Evolutionary conservation across 2,888 invertebrate genomes (phyloP), one percentile per base, ranked within the genome.

Genomic region (Drosophila nr. fundita): DNA sequence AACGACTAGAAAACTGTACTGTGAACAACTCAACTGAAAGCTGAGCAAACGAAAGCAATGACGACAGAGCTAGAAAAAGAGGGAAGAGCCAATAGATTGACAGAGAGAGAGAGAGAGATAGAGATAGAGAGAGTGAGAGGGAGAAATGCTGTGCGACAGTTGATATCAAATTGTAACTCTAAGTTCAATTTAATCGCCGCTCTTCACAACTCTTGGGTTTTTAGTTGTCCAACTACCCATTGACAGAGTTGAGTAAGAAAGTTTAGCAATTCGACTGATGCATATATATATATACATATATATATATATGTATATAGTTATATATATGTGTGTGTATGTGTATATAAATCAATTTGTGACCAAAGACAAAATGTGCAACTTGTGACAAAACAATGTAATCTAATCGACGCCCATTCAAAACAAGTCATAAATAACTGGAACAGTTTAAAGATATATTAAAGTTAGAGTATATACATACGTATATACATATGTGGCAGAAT

Each of bases 121-220:
- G 21, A 52, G 27, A 5, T 0, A 8, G 4, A 2, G 18, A 6
- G 13, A 45, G 21, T 0, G 49, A 8, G 30, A 7, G n/a, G 11
- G 63, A 21, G 24, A 2, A 1, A 4, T 29, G 21, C 49, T 38
- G 40, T 52, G 40, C 42, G 53, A 29, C 48, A 49, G 54, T 55
- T 60, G 60, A 71, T 75, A 77, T 72, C 72, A 77, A 64, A 74
- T 65, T 74, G 60, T 30, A 72, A 69, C 30, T 67, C 50, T 52
- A 62, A 79, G 80, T 78, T 71, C 80, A 80, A 80, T 79, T 80
- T 79, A 79, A 79, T 76, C 77, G 73, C 49, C 45, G 59, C 81
- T 80, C 73, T 65, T 78, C 60, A 69, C 49, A 66, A 62, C 50
- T 76, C 57, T 27, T 38, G 55, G 67, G 49, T 71, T 67, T 45